Percentiles rank a stretch among this genome's conserved stretches.
These are phyloP conservation scores for Spilarctia lutea DNA, from an alignment of 2,888 invertebrate species.

Conservation along the genomic window DNA sequence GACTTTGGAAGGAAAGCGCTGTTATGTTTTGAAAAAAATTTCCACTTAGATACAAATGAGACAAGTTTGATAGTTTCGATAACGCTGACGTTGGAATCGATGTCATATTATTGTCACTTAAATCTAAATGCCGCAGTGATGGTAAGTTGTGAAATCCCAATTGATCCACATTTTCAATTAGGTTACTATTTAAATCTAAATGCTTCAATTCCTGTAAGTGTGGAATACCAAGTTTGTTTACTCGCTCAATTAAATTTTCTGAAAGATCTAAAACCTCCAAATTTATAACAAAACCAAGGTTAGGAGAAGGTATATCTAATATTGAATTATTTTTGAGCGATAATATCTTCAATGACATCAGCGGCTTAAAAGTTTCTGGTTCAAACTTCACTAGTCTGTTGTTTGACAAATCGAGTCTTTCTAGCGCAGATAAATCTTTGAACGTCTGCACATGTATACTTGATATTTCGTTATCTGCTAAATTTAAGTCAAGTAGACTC, in stretches of 20 bases:
- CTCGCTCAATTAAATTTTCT: conserved; percentile 91
- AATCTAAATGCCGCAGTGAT: conserved; percentile 90
- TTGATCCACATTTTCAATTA: conserved; percentile 90
- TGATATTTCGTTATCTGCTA: conserved; percentile 92
- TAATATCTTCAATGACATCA: conserved; percentile 90
- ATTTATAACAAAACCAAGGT: conserved; percentile 88
- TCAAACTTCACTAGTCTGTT: conserved; percentile 92
- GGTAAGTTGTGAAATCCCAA: conserved; percentile 92
- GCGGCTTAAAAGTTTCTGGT: conserved; percentile 89
- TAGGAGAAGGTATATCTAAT: conserved; percentile 90
- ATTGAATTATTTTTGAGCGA: conserved; percentile 93
- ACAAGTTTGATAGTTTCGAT: conserved; percentile 91
- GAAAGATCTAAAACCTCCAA: conserved; percentile 92
- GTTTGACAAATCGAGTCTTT: conserved; percentile 91
- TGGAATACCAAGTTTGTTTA: conserved; percentile 91
- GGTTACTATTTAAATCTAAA: conserved; percentile 91
- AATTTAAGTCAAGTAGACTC: conserved; percentile 89
- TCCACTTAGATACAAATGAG: conserved; percentile 91
- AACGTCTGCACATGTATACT: conserved; percentile 92
- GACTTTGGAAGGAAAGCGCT: conserved; percentile 93
- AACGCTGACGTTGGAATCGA: conserved; percentile 91
- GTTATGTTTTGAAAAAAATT: conserved; percentile 92
- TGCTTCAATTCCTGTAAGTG: conserved; percentile 90
- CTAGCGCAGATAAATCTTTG: conserved; percentile 90
- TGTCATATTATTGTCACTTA: conserved; percentile 94